phyloP scores from a whole-genome alignment of 2,888 invertebrate species.

The Acleris emargana region DNA sequence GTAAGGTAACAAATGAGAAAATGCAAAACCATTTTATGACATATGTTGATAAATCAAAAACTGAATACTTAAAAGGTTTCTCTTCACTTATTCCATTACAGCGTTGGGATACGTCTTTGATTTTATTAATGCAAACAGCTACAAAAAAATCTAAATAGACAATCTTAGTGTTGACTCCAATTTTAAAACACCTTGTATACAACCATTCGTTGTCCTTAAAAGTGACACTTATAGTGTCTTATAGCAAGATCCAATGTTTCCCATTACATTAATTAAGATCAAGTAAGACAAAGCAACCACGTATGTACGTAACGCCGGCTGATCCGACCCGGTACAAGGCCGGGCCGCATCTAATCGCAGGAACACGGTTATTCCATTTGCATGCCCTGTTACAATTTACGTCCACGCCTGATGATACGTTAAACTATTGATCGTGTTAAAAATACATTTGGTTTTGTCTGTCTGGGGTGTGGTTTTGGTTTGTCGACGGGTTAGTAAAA shows the following conservation, averaged over 20 bases:
- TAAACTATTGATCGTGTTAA: slow-evolving; percentile 31
- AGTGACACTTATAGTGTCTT: too few species aligned
- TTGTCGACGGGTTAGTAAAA: not conserved
- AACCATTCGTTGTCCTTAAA: too few species aligned
- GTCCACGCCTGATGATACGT: slow-evolving; percentile 11
- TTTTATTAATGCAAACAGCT: too few species aligned
- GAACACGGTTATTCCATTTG: slow-evolving; percentile 72
- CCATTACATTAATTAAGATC: slow-evolving; percentile 26
- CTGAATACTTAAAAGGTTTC: too few species aligned
- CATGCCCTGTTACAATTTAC: slow-evolving; percentile 44
- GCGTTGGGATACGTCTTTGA: too few species aligned
- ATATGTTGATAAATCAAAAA: too few species aligned
- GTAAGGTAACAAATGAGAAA: too few species aligned
- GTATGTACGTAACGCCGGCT: slow-evolving; percentile 25
- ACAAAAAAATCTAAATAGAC: too few species aligned
- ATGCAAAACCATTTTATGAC: too few species aligned
- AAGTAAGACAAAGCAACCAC: slow-evolving; percentile 15
- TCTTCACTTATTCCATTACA: too few species aligned
- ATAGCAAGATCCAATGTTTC: not conserved
- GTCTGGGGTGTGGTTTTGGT: not conserved
- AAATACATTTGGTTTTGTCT: slow-evolving; percentile 24
- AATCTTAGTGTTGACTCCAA: too few species aligned
- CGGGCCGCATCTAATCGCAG: slow-evolving; percentile 58
- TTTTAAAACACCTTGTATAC: too few species aligned
- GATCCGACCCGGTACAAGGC: slow-evolving; percentile 33